A percentile compares a stretch with the other conserved stretches of the same genome.
Conservation (phyloP, 2,113 vertebrate genomes). For the Pangasianodon hypophthalmus region DNA sequence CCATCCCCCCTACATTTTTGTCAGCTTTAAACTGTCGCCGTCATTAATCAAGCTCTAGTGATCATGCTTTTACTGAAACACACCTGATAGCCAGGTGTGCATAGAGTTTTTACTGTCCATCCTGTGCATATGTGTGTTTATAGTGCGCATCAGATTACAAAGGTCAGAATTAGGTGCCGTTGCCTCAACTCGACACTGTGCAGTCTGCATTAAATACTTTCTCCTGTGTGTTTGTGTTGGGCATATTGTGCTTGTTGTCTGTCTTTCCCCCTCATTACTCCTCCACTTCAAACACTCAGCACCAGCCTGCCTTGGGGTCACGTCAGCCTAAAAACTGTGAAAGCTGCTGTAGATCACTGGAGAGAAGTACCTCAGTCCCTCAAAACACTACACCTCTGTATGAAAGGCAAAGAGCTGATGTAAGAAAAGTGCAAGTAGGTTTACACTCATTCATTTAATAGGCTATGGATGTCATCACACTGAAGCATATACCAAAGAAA, state of each 20-base stretch:
- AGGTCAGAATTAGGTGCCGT: constrained; percentile 46
- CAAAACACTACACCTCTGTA: constrained; percentile 32
- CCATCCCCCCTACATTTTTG: neutral
- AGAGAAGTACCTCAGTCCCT: constrained; percentile 20
- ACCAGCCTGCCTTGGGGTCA: constrained; percentile 39
- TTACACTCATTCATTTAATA: neutral
- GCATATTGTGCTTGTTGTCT: constrained; percentile 52
- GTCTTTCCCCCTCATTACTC: constrained; percentile 60
- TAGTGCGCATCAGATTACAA: constrained; percentile 57
- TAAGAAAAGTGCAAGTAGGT: neutral
- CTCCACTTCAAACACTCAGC: constrained; percentile 56
- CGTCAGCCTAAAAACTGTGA: constrained; percentile 36
- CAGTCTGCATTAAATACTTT: constrained; percentile 58
- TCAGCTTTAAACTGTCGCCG: constrained; percentile 36
- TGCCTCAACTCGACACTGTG: constrained; percentile 42
- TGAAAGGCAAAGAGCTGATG: constrained; percentile 20
- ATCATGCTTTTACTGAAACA: constrained; percentile 36
- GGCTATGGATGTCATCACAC: neutral
- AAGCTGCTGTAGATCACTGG: constrained; percentile 38
- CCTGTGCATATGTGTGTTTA: constrained; percentile 54
- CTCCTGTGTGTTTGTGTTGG: constrained; percentile 48
- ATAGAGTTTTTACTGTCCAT: constrained; percentile 36
- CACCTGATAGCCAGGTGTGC: constrained; percentile 57
- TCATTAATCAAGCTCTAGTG: constrained; percentile 50
- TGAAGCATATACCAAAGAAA: neutral